Evolutionary conservation across 2,888 invertebrate genomes (phyloP).

Genomic region (Agapostemon virescens): DNA sequence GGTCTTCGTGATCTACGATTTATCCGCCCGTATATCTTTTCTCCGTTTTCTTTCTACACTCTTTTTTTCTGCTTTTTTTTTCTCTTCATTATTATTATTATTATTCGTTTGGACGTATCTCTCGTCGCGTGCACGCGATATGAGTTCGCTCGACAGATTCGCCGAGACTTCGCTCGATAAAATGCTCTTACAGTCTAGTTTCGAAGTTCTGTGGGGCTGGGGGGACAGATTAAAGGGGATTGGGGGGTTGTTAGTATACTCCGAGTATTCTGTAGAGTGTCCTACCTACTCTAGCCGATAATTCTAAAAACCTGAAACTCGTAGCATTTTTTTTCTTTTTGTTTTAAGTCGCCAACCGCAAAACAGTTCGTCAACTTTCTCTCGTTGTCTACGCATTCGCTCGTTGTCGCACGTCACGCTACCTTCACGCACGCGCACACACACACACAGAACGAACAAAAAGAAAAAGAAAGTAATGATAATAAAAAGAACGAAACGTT

Average conservation of each 20-base stretch:
- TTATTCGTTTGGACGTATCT: conserved; percentile 42
- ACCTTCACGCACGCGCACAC: conserved; percentile 31
- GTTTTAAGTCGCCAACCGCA: conserved; percentile 35
- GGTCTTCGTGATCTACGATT: background rate
- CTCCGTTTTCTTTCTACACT: background rate
- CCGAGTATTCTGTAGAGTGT: conserved; percentile 78
- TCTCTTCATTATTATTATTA: too few species aligned
- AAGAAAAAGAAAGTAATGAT: too few species aligned
- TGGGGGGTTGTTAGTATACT: conserved; percentile 76
- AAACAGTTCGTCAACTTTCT: conserved; percentile 26
- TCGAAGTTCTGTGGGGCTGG: background rate
- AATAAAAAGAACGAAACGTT: background rate
- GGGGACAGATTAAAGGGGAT: too few species aligned
- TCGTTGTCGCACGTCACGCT: conserved; percentile 22
- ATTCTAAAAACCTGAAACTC: conserved; percentile 21
- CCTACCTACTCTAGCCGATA: conserved; percentile 62
- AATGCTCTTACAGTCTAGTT: conserved; percentile 69
- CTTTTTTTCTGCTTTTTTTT: background rate
- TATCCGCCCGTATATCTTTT: too few species aligned
- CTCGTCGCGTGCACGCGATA: conserved; percentile 36
- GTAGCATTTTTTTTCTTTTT: background rate
- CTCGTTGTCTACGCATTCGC: conserved; percentile 34
- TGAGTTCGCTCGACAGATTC: conserved; percentile 20
- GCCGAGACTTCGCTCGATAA: conserved; percentile 50
- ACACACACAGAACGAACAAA: too few species aligned